Evolutionary conservation across 1,140 invertebrate genomes (phyloP).

Genomic region (Latrodectus geometricus): DNA sequence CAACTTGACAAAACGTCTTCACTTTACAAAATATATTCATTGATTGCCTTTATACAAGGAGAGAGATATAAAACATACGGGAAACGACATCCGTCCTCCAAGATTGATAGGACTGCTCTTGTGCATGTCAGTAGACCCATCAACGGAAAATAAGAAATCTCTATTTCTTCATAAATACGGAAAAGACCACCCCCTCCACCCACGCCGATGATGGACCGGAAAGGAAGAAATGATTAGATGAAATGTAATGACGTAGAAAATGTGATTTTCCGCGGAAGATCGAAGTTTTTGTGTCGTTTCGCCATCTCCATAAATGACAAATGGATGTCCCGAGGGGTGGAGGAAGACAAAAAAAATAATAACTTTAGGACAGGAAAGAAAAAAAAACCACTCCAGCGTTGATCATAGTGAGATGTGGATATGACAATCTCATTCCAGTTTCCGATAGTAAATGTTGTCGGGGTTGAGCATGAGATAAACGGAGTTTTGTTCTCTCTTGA

Average conservation of each 20-base stretch:
- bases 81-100: neutral
- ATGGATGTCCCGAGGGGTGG: slow-evolving; percentile 31
- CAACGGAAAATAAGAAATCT: slow-evolving; percentile 48
- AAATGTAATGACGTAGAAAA: slow-evolving; percentile 61
- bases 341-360: neutral
- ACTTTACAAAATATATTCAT: no score
- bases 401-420: slow-evolving; percentile 39
- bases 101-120: slow-evolving; percentile 46
- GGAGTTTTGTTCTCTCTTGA: neutral
- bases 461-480: neutral
- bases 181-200: neutral
- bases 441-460: slow-evolving; percentile 4
- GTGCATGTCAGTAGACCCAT: slow-evolving; percentile 45
- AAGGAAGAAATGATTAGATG: slow-evolving; percentile 59
- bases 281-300: slow-evolving; percentile 54
- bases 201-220: slow-evolving; percentile 8
- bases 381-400: slow-evolving; percentile 28
- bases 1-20: no score
- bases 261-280: slow-evolving; percentile 51
- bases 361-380: neutral
- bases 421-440: slow-evolving; percentile 44
- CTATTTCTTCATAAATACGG: slow-evolving; percentile 13
- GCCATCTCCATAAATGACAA: slow-evolving; percentile 61
- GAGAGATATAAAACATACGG: no score
- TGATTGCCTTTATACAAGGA: no score